These are phyloP conservation scores for Mesocentrotus franciscanus DNA, from an alignment of 53 echinoderm and acorn worm genomes.

Conservation along the genomic window DNA sequence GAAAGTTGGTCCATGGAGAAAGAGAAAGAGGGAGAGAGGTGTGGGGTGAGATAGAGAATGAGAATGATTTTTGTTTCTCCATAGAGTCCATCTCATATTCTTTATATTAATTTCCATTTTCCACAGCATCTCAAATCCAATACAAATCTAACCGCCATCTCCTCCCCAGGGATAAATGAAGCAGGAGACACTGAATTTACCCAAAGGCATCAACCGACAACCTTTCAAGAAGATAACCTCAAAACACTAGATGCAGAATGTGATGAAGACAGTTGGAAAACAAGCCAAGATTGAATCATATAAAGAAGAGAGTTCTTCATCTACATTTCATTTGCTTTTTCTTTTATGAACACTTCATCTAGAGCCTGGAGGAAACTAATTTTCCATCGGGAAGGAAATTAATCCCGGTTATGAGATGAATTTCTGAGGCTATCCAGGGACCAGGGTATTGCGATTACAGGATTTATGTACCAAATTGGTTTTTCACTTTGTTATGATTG, in stretches of 20 bases:
- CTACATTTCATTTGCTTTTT: not conserved
- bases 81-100: not conserved
- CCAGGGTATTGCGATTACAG: not conserved
- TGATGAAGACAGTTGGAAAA: not conserved
- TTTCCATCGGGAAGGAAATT: not conserved
- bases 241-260: not conserved
- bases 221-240: not conserved
- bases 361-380: constrained; percentile 27
- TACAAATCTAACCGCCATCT: not conserved
- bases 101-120: not conserved
- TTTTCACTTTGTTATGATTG: not conserved
- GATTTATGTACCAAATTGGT: not conserved
- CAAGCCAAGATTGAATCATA: not conserved
- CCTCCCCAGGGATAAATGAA: not conserved
- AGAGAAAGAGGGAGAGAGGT: not conserved
- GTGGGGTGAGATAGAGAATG: too few relatives aligned
- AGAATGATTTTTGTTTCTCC: too few relatives aligned
- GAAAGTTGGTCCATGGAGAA: not conserved
- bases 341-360: not conserved
- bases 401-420: not conserved
- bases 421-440: not conserved
- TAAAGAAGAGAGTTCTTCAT: not conserved
- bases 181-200: not conserved
- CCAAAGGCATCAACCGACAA: not conserved
- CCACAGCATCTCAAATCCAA: not conserved